Evolutionary conservation across 2,113 vertebrate species (phyloP), one percentile per base, ranked within the genome.

Genomic region (Australoheros scitulus): DNA sequence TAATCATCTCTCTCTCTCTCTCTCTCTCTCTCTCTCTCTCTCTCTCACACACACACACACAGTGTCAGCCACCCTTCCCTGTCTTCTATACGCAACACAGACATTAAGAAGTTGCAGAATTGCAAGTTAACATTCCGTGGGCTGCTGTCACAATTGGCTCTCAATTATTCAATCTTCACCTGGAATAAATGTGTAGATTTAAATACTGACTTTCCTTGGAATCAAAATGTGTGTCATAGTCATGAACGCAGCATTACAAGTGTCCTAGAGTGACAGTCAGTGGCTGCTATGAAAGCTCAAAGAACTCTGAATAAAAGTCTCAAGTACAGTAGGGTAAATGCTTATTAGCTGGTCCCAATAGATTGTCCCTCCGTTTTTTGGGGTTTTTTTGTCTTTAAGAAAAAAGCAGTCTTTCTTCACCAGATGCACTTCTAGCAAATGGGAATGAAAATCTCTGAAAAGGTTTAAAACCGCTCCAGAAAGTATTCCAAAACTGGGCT

Each of bases 321-420:
- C 11, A 80, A 63, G 10, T 63, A 82, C 57, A 75, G 32, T 9
- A 52, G 55, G 70, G 60, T 86, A 85, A 85, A 82, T 15, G 6
- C 41, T 24, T 5, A 43, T 83, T 64, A 79, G 77, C 79, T 92
- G 92, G 92, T 93, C 93, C 93, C 92, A 36, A 56, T 11, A 70
- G 50, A 87, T 56, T 88, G 61, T 80, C 56, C 57, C 11, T 61
- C 70, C 41, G 24, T 64, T 82, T 63, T 65, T n/a, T n/a, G n/a
- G n/a, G n/a, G n/a, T 2, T 34, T 34, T 1, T 60, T 1, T 60
- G 34, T 34, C 20, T 52, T 70, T 34, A 22, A 32, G 6, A n/a
- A 76, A 38, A 3, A 61, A 77, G 13, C 18, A 52, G 68, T 82
- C 72, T 86, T 52, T 63, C 26, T 74, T 38, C 36, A 56, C 64